Base-by-base conservation (phyloP, 2,888 invertebrate species). In the Calameuta pallipes region DNA sequence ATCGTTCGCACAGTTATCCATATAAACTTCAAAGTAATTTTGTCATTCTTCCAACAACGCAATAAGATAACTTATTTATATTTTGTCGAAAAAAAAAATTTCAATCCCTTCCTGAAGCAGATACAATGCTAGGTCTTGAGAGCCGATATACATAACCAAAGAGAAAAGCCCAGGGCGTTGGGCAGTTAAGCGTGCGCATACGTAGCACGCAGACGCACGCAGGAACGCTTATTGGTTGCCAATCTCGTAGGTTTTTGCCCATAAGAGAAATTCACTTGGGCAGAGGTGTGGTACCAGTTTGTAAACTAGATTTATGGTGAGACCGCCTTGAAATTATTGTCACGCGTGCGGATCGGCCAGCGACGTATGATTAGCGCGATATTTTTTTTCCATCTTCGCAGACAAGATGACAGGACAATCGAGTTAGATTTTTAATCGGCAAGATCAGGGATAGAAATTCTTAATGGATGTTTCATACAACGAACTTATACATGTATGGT, bases 141-240 rank as follows among this genome's bases (percentile, higher is more conserved):
- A 71, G 15, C 70, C 71, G 31, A 71, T 30, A 71, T 71, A 9
- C 41, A 71, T 71, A 33, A 71, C 71, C 71, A 71, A 15, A 33
- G 31, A 30, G 71, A 56, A 56, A 34, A 71, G 71, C 71, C 71
- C 31, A 30, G 15, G 71, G 71, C 71, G 15, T 4, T 71, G 12
- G 13, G 71, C 71, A 71, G 71, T 71, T 71, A 71, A 34, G 41
- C 41, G 41, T 33, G 71, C 71, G 71, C 33, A 71, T 33, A 34
- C 71, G 71, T 33, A 33, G 71, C 71, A 71, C 71, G 31, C 71
- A 71, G 13, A 71, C 71, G 71, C 33, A 31, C 71, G 71, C 15
- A 13, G 82, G 1, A n/a, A 81, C 84, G 81, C 82, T 85, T 84
- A 85, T 85, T 85, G 85, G 85, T 81, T 83, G 78, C 82, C 82